Conservation (phyloP, 2,888 invertebrate genomes). For the Glyphotaelius pellucidus region DNA sequence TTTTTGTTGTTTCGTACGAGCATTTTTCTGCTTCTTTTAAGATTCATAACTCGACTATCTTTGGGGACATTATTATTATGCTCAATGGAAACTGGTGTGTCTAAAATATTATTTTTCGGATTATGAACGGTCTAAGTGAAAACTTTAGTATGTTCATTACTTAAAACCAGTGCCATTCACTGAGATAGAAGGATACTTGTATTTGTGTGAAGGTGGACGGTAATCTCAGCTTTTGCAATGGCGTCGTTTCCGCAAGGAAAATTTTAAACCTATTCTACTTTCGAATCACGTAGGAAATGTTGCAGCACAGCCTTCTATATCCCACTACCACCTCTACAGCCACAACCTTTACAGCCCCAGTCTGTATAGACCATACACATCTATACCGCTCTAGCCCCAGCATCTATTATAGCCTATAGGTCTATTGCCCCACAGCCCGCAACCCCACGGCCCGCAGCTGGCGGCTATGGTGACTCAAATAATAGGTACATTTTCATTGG, state of each 20-base stretch:
- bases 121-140: neutral
- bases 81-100: neutral
- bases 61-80: neutral
- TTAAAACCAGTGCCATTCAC: neutral
- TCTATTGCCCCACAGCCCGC: neutral
- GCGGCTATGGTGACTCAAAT: neutral
- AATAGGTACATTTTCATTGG: neutral
- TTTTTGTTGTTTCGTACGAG: neutral
- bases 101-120: neutral
- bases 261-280: conserved; percentile 18
- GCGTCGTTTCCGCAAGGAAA: conserved; percentile 15
- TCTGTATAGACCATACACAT: neutral
- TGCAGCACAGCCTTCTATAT: conserved; percentile 28
- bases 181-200: neutral
- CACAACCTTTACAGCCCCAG: neutral
- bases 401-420: neutral
- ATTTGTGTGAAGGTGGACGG: neutral
- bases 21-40: neutral
- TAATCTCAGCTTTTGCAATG: conserved; percentile 31
- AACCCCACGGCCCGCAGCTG: conserved; percentile 1
- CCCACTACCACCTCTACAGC: neutral
- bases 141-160: neutral
- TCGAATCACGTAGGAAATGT: conserved; percentile 20
- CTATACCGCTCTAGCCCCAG: too few relatives aligned
- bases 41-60: neutral